phyloP scores from a whole-genome alignment of 1,140 invertebrate genomes.

The Pteromalus puparum region DNA sequence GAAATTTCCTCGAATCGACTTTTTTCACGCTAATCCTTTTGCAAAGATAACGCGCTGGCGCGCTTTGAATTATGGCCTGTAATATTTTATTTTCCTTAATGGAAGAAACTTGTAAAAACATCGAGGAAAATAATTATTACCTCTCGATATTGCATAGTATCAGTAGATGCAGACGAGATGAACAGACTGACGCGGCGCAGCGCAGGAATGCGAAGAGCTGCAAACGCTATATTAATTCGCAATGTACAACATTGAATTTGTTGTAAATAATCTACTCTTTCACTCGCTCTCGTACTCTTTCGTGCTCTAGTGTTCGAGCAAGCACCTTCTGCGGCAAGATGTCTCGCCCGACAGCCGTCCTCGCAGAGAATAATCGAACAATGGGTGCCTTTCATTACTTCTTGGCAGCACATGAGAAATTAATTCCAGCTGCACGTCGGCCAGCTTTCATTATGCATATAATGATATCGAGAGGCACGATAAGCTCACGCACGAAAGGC shows the following conservation, averaged over 20 bases:
- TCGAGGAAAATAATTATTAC: neutral
- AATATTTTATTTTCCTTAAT: neutral
- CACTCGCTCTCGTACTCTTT: neutral
- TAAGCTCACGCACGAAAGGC: constrained; percentile 25
- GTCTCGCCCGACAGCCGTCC: constrained; percentile 3
- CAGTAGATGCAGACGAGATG: too few relatives aligned
- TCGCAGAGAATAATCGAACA: constrained; percentile 26
- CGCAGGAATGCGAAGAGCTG: too few relatives aligned
- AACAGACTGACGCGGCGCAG: too few relatives aligned
- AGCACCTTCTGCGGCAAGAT: neutral
- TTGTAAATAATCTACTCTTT: too few relatives aligned
- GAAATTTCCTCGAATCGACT: neutral
- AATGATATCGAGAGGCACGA: constrained; percentile 44
- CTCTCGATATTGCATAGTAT: neutral
- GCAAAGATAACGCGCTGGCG: constrained; percentile 2
- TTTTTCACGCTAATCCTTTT: neutral
- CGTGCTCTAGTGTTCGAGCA: neutral
- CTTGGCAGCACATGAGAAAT: constrained; percentile 38
- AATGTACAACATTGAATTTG: too few relatives aligned
- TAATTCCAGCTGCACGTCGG: constrained; percentile 22
- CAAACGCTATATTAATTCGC: too few relatives aligned
- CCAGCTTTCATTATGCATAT: constrained; percentile 12
- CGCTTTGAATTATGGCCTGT: constrained; percentile 1
- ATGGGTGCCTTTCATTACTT: constrained; percentile 25
- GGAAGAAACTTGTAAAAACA: constrained; percentile 24